These are phyloP conservation scores for Oceanites oceanicus DNA, from an alignment of 2,113 vertebrate species.

Conservation along the genomic window DNA sequence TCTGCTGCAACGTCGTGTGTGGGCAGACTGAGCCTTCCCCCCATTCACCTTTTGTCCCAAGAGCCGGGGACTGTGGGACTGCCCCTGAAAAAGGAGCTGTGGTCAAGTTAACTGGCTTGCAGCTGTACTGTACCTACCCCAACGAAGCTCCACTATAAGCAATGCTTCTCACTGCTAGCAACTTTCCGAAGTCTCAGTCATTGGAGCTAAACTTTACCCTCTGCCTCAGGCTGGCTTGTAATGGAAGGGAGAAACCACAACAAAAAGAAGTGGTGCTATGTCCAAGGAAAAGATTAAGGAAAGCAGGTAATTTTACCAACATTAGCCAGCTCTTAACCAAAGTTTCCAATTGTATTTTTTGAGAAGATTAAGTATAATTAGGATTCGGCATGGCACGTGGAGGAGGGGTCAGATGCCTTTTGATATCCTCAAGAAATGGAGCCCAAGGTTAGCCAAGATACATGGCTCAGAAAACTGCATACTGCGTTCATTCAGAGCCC, in stretches of 20 bases:
- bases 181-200: not conserved
- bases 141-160: not conserved
- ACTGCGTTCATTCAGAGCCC: not conserved
- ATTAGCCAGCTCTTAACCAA: not conserved
- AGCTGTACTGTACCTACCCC: fast-evolving
- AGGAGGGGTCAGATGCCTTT: not conserved
- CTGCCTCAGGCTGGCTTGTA: not conserved
- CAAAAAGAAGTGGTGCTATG: not conserved
- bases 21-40: not conserved
- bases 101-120: not conserved
- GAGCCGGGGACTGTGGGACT: not conserved
- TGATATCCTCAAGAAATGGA: not conserved
- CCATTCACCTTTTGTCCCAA: not conserved
- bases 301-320: not conserved
- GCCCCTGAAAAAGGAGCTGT: not conserved
- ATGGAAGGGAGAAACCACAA: not conserved
- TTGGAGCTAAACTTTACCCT: not conserved
- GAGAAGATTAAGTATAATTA: not conserved
- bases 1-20: not conserved
- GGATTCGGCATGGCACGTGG: not conserved
- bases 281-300: not conserved
- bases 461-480: not conserved
- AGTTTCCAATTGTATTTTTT: not conserved
- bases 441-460: not conserved
- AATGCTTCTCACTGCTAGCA: not conserved